Conservation (phyloP, 2,888 invertebrate species). For the Mamestra brassicae region DNA sequence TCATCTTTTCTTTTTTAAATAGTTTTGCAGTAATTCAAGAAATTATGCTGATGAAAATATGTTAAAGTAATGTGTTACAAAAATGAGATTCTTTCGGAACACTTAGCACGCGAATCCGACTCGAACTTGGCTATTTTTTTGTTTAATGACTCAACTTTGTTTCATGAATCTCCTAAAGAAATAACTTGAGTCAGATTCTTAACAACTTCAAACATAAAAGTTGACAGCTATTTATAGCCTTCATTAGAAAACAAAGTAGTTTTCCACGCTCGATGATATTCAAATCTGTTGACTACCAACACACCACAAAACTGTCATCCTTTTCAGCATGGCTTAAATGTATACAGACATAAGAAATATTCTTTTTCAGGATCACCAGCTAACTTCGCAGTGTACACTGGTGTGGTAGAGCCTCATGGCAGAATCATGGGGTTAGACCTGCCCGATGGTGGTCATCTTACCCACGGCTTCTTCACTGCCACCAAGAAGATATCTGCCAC, state of each 20-base stretch:
- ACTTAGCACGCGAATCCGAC: no score
- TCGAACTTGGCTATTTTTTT: neutral
- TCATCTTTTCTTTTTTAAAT: no score
- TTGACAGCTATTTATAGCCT: neutral
- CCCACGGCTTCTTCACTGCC: slow-evolving; percentile 97
- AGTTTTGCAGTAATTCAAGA: no score
- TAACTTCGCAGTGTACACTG: slow-evolving; percentile 99
- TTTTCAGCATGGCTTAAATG: no score
- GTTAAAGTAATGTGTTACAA: no score
- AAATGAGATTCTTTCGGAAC: no score
- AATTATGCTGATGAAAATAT: no score
- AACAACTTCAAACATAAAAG: neutral
- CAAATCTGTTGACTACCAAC: no score
- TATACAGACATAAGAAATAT: neutral
- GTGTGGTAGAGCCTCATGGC: slow-evolving; percentile 96
- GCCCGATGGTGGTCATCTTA: slow-evolving; percentile 99
- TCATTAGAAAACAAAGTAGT: neutral
- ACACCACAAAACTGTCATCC: no score
- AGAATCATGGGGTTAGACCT: slow-evolving; percentile 99
- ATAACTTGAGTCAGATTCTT: neutral
- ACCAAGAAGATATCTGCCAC: slow-evolving; percentile 98
- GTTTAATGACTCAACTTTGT: neutral
- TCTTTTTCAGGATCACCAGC: slow-evolving; percentile 95
- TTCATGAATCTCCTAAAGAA: neutral
- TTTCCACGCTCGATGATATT: neutral